Percentiles rank a stretch among this genome's conserved stretches.
These are phyloP conservation scores for Laticauda laticaudata DNA, from an alignment of 2,113 vertebrate species.

Conservation along the genomic window DNA sequence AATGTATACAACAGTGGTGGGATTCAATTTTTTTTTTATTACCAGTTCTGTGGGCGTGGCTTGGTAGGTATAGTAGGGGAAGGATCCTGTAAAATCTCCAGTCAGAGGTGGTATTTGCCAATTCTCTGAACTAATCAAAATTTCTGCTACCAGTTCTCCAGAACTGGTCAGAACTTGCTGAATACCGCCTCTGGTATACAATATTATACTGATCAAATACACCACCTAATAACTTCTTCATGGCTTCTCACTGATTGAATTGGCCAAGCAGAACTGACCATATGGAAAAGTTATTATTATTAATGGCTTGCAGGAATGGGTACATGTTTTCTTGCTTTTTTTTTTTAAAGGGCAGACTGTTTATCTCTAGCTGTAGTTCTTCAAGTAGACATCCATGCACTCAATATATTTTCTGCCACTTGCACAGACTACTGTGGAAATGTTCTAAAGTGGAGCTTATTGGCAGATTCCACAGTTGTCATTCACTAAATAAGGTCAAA, in stretches of 20 bases:
- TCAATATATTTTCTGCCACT: background rate
- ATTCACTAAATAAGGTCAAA: background rate
- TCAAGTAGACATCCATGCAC: background rate
- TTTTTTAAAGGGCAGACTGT: background rate
- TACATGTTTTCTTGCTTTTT: background rate
- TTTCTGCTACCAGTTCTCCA: no score
- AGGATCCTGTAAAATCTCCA: no score
- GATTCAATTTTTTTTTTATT: no score
- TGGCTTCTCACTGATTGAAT: background rate
- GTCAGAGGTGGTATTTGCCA: no score
- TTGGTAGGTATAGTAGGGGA: no score
- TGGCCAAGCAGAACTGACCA: background rate
- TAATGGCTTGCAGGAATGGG: background rate
- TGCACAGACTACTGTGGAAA: background rate
- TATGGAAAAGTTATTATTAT: background rate
- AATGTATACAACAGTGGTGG: background rate
- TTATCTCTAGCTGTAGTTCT: background rate
- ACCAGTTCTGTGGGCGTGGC: no score
- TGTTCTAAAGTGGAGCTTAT: background rate
- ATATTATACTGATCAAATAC: background rate
- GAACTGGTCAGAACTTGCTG: no score
- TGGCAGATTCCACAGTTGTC: background rate
- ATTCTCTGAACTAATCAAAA: no score
- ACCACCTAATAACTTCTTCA: background rate
- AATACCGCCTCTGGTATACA: background rate